Conservation (phyloP, 2,888 invertebrate genomes). For the Philopedon plagiatum region DNA sequence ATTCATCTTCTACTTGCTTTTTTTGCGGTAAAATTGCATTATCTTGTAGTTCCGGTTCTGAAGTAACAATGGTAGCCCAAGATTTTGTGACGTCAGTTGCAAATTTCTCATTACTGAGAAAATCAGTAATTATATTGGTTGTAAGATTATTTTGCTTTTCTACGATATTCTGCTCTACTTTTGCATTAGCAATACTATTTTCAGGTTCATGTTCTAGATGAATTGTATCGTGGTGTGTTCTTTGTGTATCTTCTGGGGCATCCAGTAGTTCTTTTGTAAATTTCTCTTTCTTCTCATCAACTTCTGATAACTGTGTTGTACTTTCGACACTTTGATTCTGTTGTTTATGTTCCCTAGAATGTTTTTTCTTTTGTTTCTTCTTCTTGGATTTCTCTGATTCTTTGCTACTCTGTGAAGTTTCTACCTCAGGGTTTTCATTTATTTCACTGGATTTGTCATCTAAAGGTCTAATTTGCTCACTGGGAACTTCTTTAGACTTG, state of each 20-base stretch:
- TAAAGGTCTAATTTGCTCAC: not conserved
- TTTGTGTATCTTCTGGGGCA: too few species aligned
- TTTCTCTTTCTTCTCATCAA: not conserved
- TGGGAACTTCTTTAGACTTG: not conserved
- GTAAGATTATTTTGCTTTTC: not conserved
- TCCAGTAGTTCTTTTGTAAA: not conserved
- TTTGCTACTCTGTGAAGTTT: not conserved
- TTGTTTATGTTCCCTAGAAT: not conserved
- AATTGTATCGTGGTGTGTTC: not conserved
- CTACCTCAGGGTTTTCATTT: not conserved
- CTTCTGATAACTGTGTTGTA: not conserved
- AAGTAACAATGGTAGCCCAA: conserved; percentile 4
- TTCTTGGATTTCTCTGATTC: conserved; percentile 12
- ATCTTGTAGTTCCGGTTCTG: not conserved
- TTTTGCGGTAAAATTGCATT: not conserved
- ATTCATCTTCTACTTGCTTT: not conserved
- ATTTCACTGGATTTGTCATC: not conserved
- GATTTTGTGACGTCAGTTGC: not conserved
- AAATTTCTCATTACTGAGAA: conserved; percentile 14
- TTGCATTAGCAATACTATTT: not conserved
- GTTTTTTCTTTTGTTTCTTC: conserved; percentile 17
- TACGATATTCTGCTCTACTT: not conserved
- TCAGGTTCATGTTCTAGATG: not conserved
- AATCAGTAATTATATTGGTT: conserved; percentile 2
- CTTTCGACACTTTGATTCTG: not conserved